Evolutionary conservation across 2,797 vertebrate genomes (phyloP).

Genomic region (Meriones psammophilus): DNA sequence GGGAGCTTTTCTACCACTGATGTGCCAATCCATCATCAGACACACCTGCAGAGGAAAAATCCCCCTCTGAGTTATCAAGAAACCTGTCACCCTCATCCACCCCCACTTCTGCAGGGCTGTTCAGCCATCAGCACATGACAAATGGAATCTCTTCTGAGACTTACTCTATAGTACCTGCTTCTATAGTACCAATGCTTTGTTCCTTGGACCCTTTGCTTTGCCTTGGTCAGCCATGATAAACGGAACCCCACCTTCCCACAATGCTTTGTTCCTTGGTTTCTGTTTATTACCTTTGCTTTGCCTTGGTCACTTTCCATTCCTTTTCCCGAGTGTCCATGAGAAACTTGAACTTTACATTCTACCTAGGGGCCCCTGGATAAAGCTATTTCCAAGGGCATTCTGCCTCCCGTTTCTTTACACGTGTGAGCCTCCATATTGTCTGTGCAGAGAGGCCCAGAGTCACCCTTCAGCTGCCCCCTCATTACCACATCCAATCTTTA

Average conservation of each 20-base stretch:
- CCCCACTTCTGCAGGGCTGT: not conserved
- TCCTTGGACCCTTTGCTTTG: not conserved
- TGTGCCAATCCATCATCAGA: not conserved
- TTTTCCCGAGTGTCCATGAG: not conserved
- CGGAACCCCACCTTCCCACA: not conserved
- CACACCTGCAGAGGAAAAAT: not conserved
- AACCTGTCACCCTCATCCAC: not conserved
- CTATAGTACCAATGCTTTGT: not conserved
- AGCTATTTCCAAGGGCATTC: not conserved
- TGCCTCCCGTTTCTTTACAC: not conserved
- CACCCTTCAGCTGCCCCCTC: not conserved
- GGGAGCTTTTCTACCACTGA: not conserved
- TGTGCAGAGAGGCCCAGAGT: not conserved
- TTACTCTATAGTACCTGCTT: too few species aligned
- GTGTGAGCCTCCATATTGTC: not conserved
- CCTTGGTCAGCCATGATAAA: not conserved
- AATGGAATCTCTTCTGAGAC: not conserved
- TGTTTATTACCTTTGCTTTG: not conserved
- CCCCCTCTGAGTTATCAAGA: conserved; percentile 26
- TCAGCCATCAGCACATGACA: not conserved
- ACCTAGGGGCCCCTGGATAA: not conserved
- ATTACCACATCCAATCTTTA: not conserved
- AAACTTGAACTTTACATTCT: not conserved
- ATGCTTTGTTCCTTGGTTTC: not conserved
- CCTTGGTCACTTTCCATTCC: not conserved